Evolutionary conservation across 1,140 invertebrate species (phyloP), one percentile per base, ranked within the genome.

Genomic region (Hyposmocoma kahamanoa): DNA sequence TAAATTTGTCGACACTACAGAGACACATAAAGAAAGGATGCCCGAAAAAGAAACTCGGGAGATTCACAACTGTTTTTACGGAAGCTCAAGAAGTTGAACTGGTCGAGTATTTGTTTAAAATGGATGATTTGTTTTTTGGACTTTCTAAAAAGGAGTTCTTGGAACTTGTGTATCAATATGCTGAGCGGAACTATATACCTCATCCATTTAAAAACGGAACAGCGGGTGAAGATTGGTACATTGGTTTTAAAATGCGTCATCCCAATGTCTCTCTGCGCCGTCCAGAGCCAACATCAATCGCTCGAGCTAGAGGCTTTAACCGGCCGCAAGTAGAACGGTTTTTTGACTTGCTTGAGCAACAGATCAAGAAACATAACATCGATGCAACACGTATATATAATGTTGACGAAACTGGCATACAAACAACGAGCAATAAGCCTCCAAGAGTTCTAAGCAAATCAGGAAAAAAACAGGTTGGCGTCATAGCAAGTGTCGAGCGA

Each of bases 371-470:
- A 21, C 43, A 34, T 11, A 3, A 30, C 15, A 18, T 46, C 3
- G 43, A 26, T 13, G 18, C 9, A 21, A 30, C 43, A 3, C 4
- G 50, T 20, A 60, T 77, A n/a, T 81, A 59, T 44, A 82, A 82
- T 62, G 32, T 68, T 20, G 72, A 75, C 52, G 72, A 75, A 42
- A 84, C 66, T 17, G 76, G 75, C 11, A 28, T 74, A 24, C 22
- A 30, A 18, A 67, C 62, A n/a, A 78, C 69, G 22, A 76, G 78
- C 21, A 62, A 67, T 21, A 74, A 59, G 24, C 51, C 68, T 22
- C 52, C 53, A 26, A 84, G 73, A 67, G 54, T 78, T 20, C 26
- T 84, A 13, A 60, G 61, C 19, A 47, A 34, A 10, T 61, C 66
- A 49, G 68, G 61, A 24, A 65, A 56, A 54, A 63, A 60, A 44